A percentile compares a stretch with the other conserved stretches of the same genome.
Evolutionary conservation across 2,888 invertebrate species (phyloP).

Genomic region (Ornithoptera priamus): DNA sequence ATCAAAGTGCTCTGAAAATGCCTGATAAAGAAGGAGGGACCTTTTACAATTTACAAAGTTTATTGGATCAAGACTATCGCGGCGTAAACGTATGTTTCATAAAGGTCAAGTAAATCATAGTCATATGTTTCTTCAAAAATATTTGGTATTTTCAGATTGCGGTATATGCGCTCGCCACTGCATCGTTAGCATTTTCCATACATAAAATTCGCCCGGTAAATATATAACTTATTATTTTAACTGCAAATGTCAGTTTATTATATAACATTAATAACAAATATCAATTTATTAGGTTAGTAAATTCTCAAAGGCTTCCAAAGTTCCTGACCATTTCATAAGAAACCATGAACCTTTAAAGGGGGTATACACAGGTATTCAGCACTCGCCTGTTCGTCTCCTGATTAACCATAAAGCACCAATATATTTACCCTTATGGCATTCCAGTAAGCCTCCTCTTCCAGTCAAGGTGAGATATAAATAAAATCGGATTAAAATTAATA

Average conservation of each 20-base stretch:
- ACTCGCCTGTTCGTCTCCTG: slow-evolving; percentile 71
- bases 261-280: slow-evolving; percentile 53
- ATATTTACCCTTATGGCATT: slow-evolving; percentile 76
- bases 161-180: slow-evolving; percentile 80
- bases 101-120: slow-evolving; percentile 21
- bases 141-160: slow-evolving; percentile 71
- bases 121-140: slow-evolving; percentile 36
- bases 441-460: slow-evolving; percentile 71
- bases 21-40: slow-evolving; percentile 55
- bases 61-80: slow-evolving; percentile 70
- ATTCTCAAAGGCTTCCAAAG: slow-evolving; percentile 79
- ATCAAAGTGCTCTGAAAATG: slow-evolving; percentile 52
- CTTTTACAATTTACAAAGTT: slow-evolving; percentile 54
- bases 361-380: slow-evolving; percentile 73
- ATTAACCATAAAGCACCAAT: slow-evolving; percentile 80
- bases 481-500: not conserved
- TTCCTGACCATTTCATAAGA: slow-evolving; percentile 79
- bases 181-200: slow-evolving; percentile 77
- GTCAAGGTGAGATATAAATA: slow-evolving; percentile 63
- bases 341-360: slow-evolving; percentile 76
- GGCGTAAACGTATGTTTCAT: slow-evolving; percentile 67
- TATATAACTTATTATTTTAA: slow-evolving; percentile 37
- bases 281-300: slow-evolving; percentile 77
- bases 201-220: slow-evolving; percentile 82
- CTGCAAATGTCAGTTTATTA: slow-evolving; percentile 48